Conservation (phyloP, 1,140 invertebrate species). For the Probaryconus sp. region DNA sequence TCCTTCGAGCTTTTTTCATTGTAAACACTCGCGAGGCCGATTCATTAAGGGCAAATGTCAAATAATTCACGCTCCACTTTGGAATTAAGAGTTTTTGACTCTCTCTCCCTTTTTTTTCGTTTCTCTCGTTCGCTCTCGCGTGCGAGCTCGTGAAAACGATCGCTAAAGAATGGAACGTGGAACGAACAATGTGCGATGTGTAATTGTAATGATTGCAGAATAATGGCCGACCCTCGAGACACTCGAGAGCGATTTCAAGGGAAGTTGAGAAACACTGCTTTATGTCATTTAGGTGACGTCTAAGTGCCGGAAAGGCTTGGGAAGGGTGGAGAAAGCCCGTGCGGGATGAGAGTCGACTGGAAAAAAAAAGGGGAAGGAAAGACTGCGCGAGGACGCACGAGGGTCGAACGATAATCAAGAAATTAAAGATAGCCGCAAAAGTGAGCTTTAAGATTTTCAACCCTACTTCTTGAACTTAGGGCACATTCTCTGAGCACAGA, state of each 20-base stretch:
- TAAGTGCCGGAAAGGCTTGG: slow-evolving; percentile 53
- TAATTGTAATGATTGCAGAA: slow-evolving; percentile 45
- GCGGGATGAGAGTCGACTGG: slow-evolving; percentile 18
- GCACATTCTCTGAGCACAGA: no score
- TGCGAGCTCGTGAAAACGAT: slow-evolving; percentile 20
- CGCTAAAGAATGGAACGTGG: slow-evolving; percentile 17
- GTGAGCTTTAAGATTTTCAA: slow-evolving; percentile 15
- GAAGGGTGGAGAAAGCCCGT: slow-evolving; percentile 26
- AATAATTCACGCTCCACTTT: slow-evolving; percentile 18
- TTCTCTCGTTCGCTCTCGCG: no score
- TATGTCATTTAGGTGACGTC: slow-evolving; percentile 48
- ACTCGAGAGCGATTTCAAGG: slow-evolving; percentile 5
- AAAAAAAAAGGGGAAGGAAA: slow-evolving; percentile 28
- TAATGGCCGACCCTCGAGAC: slow-evolving; percentile 28
- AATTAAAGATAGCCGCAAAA: slow-evolving; percentile 35
- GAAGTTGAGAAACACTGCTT: slow-evolving; percentile 38
- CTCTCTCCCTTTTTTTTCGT: no score
- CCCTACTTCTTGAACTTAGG: neutral
- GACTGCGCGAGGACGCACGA: slow-evolving; percentile 7
- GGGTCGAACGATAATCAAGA: slow-evolving; percentile 33
- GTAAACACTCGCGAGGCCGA: slow-evolving; percentile 35
- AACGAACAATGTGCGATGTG: slow-evolving; percentile 6
- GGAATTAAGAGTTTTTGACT: no score
- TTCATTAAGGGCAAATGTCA: slow-evolving; percentile 29
- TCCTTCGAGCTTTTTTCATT: slow-evolving; percentile 6